These are phyloP conservation scores for Progne subis DNA, from an alignment of 2,113 vertebrate species.

Conservation along the genomic window DNA sequence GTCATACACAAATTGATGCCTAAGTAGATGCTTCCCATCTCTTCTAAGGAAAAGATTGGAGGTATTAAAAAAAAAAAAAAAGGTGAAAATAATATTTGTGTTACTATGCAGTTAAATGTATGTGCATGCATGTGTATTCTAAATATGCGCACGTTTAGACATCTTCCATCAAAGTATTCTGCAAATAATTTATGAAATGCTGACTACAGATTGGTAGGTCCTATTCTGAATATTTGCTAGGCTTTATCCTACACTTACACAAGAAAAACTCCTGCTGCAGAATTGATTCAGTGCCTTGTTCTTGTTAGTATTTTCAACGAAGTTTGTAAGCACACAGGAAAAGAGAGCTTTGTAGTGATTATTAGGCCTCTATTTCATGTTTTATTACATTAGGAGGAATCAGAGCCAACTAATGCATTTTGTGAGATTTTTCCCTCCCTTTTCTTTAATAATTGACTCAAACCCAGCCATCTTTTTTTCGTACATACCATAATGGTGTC, in stretches of 20 bases:
- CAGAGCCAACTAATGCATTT: constrained; percentile 41
- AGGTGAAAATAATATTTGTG: background rate
- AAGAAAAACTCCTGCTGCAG: background rate
- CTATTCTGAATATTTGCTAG: background rate
- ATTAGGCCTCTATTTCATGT: background rate
- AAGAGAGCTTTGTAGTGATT: background rate
- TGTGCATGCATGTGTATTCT: background rate
- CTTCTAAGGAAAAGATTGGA: background rate
- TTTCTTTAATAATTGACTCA: constrained; percentile 39
- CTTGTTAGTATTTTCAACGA: background rate
- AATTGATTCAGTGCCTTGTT: background rate
- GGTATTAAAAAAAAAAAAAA: no score
- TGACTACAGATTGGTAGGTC: background rate
- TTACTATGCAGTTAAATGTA: background rate
- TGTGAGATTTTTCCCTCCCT: background rate
- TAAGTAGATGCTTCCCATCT: background rate
- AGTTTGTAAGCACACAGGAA: background rate
- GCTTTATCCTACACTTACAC: background rate
- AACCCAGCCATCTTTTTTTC: background rate
- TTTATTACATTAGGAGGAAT: background rate
- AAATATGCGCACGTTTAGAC: background rate
- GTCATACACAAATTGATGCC: background rate
- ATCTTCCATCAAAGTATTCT: background rate
- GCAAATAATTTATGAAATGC: background rate
- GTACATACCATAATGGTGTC: constrained; percentile 37